Evolutionary conservation across 2,113 vertebrate species (phyloP).

Genomic region (Empidonax traillii): DNA sequence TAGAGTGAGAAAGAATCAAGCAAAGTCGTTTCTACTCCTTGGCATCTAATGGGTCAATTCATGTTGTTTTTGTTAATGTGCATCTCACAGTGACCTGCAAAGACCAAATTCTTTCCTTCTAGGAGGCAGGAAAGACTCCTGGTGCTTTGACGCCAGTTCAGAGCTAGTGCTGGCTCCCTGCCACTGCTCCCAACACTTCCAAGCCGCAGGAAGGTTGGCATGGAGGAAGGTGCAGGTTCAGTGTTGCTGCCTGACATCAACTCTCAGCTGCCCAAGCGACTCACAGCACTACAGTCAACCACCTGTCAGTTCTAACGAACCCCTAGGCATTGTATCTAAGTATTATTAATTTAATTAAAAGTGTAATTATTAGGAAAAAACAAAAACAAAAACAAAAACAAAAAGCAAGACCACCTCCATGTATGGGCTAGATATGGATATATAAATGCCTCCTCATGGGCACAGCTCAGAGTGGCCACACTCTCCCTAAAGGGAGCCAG

Average conservation of each 20-base stretch:
- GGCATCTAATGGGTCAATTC: neutral
- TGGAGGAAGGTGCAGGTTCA: neutral
- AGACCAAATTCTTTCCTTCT: conserved; percentile 22
- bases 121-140: conserved; percentile 17
- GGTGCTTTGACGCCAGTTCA: neutral
- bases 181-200: neutral
- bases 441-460: neutral
- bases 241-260: neutral
- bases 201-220: neutral
- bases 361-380: neutral
- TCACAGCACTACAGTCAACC: neutral
- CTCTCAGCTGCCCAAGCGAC: neutral
- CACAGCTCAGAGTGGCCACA: neutral
- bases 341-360: neutral
- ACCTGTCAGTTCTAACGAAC: neutral
- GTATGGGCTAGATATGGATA: neutral
- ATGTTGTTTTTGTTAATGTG: neutral
- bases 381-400: neutral
- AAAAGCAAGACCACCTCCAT: neutral
- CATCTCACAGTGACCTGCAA: neutral
- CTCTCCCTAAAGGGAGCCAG: neutral
- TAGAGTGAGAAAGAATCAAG: neutral
- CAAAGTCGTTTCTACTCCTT: neutral
- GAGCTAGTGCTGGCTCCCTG: neutral
- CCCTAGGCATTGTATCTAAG: neutral